Percentiles rank a stretch among this genome's conserved stretches.
Evolutionary conservation across 2,113 vertebrate genomes (phyloP).

Genomic region (Hassar affinis): DNA sequence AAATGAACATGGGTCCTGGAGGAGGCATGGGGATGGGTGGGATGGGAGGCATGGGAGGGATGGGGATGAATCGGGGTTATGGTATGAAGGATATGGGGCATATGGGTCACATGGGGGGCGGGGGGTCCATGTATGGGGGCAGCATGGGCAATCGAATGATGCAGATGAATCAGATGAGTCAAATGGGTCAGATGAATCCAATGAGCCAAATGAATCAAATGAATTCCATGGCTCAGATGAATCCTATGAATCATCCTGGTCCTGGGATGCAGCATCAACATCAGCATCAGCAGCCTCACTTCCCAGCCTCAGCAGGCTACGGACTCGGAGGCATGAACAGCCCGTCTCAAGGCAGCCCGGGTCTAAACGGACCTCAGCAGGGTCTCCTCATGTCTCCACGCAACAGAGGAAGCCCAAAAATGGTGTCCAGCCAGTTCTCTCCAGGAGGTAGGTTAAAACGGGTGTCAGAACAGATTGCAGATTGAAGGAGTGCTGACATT

Average conservation of each 20-base stretch:
- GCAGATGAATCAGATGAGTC: conserved; percentile 50
- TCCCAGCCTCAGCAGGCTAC: conserved; percentile 78
- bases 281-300: conserved; percentile 76
- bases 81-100: conserved; percentile 68
- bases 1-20: conserved; percentile 78
- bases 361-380: conserved; percentile 80
- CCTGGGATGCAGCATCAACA: conserved; percentile 64
- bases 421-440: conserved; percentile 88
- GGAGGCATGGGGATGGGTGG: conserved; percentile 68
- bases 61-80: conserved; percentile 74
- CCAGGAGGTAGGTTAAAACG: conserved; percentile 81
- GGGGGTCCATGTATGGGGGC: conserved; percentile 57
- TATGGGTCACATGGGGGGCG: conserved; percentile 65
- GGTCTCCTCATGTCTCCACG: conserved; percentile 89
- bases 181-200: conserved; percentile 49
- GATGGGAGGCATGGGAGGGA: conserved; percentile 27
- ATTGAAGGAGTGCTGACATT: background rate
- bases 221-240: conserved; percentile 59
- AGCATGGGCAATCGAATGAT: conserved; percentile 59
- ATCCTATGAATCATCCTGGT: conserved; percentile 53
- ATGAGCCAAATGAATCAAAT: conserved; percentile 47
- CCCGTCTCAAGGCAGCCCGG: conserved; percentile 87
- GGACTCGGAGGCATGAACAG: conserved; percentile 83
- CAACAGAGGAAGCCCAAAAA: conserved; percentile 90
- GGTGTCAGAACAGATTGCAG: too few relatives aligned